These are phyloP conservation scores for Cephalopholis sonnerati DNA, from an alignment of 2,113 vertebrate species.

Conservation along the genomic window DNA sequence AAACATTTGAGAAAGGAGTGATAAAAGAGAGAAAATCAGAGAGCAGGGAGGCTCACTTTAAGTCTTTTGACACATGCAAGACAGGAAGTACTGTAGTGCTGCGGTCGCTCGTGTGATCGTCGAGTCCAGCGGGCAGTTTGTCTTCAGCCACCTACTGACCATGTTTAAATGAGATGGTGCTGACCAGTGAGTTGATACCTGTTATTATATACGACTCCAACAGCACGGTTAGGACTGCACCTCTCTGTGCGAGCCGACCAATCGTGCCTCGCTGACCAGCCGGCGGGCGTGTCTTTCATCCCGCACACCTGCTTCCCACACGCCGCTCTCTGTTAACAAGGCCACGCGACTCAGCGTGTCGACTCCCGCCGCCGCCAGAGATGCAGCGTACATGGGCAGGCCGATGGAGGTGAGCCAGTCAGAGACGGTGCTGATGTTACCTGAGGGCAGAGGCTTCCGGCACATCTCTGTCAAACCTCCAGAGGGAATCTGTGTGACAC, in stretches of 20 bases:
- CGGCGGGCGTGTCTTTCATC: slow-evolving; percentile 91
- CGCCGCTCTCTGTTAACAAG: slow-evolving; percentile 89
- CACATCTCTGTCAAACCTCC: slow-evolving; percentile 95
- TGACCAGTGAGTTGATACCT: slow-evolving; percentile 55
- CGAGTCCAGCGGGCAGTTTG: slow-evolving; percentile 23
- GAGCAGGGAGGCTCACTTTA: slow-evolving; percentile 5
- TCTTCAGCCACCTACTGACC: slow-evolving; percentile 33
- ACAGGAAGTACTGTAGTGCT: slow-evolving; percentile 50
- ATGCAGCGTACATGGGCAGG: slow-evolving; percentile 91
- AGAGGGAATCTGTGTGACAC: slow-evolving; percentile 90
- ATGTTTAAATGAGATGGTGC: slow-evolving; percentile 30
- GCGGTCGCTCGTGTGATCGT: slow-evolving; percentile 7
- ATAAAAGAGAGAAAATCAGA: slow-evolving; percentile 35
- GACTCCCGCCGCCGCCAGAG: slow-evolving; percentile 87
- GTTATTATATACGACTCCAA: slow-evolving; percentile 7
- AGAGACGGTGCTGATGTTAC: slow-evolving; percentile 87
- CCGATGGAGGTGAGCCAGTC: slow-evolving; percentile 96
- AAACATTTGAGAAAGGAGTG: slow-evolving; percentile 73
- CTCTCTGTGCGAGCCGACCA: slow-evolving; percentile 79
- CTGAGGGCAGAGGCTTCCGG: slow-evolving; percentile 89
- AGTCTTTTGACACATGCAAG: slow-evolving; percentile 50
- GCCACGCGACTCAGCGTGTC: slow-evolving; percentile 90
- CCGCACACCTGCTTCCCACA: slow-evolving; percentile 90
- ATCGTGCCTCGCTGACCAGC: slow-evolving; percentile 89
- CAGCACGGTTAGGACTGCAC: slow-evolving; percentile 59